phyloP scores from a whole-genome alignment of 2,888 invertebrate genomes.

The Eristalis arbustorum region DNA sequence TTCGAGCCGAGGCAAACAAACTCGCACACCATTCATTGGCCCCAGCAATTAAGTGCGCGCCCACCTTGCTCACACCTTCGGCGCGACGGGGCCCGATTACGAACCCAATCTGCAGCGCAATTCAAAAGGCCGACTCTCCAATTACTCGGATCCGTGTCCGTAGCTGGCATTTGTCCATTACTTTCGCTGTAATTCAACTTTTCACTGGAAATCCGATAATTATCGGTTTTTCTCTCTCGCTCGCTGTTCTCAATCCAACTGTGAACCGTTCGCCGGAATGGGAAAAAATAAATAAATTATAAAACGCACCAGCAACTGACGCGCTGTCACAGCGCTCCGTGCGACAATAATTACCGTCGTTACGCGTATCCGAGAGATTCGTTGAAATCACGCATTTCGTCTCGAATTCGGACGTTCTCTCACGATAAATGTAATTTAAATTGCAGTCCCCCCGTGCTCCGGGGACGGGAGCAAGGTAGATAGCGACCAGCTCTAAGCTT shows the following conservation, averaged over 20 bases:
- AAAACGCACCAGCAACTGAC: not conserved
- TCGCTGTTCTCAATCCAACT: not conserved
- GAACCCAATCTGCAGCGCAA: constrained; percentile 3
- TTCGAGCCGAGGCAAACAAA: not conserved
- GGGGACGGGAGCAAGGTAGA: not conserved
- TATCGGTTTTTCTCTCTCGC: not conserved
- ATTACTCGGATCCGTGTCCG: constrained; percentile 7
- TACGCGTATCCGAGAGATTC: not conserved
- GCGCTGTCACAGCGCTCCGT: not conserved
- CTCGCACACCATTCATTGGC: not conserved
- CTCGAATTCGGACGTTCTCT: not conserved
- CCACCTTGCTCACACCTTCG: not conserved
- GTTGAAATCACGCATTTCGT: constrained; percentile 9
- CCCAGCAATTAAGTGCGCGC: not conserved
- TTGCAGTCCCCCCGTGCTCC: not conserved
- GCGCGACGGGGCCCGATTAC: not conserved
- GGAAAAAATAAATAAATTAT: not conserved
- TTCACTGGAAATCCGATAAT: constrained; percentile 24
- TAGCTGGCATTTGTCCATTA: not conserved
- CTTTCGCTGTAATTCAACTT: constrained; percentile 17
- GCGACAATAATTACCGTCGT: constrained; percentile 17
- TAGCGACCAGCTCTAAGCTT: not conserved
- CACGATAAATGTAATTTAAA: not conserved
- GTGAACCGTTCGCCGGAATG: not conserved
- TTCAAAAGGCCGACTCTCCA: constrained; percentile 1